Base-by-base conservation (phyloP, 2,797 vertebrate species). In the Miichthys miiuy region DNA sequence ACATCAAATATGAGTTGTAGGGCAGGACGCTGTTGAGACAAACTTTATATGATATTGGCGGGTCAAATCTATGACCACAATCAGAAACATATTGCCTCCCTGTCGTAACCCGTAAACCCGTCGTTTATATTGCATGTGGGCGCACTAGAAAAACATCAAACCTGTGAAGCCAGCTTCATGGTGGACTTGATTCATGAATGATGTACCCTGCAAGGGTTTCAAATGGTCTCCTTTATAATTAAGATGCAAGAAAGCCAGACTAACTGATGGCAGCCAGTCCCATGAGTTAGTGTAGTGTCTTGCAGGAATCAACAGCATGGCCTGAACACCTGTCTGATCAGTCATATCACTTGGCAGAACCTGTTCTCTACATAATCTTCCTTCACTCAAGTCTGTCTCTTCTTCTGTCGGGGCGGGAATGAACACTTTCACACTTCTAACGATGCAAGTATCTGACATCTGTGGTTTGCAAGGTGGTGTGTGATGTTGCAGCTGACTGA, bases 401-500 rank as follows among this genome's bases (percentile, higher is more conserved):
- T 61, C 64, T 72, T 76, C 68, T 72, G 75, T 72, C 79, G 67
- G 68, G n/a, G 78, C 72, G 63, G 68, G 68, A 84, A 68, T 72
- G 60, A 83, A 78, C 69, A 72, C 56, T 76, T 77, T 89, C 84
- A 77, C 85, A 87, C 89, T 73, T 87, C 85, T 73, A 75, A 83
- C 75, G 44, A 72, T 41, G 34, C 50, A 42, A 86, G 67, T 85
- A 72, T 85, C 82, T 86, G 83, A 89, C 92, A 93, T 92, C 83
- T 91, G 87, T 68, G 63, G 80, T 74, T 84, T 87, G 84, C 77
- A 86, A 83, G 89, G 85, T 92, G 88, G 83, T 68, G 82, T 89
- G 84, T 90, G 77, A 88, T 85, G 85, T 80, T 77, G 79, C 61
- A 83, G 87, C 79, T 78, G 86, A 90, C 89, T 81, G 91, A 88